Evolutionary conservation across 2,888 invertebrate genomes (phyloP), one percentile per base, ranked within the genome.

Genomic region (Drosophila koepferae): DNA sequence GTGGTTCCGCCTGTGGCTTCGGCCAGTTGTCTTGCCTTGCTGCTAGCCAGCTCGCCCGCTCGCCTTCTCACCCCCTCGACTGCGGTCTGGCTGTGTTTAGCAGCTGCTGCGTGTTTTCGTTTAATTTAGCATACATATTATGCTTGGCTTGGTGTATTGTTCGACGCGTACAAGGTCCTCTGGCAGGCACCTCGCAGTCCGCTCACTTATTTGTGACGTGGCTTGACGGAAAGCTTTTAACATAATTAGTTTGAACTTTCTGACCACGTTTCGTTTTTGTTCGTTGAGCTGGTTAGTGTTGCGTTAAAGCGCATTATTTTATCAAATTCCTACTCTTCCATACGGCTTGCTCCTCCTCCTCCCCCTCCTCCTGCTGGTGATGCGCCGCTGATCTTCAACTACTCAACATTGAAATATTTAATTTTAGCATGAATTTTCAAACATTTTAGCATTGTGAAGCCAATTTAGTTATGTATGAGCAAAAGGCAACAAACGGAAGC

Each of bases 171-270:
- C 67, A 66, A 58, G 40, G 46, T 54, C 68, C 70, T 65, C 53
- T 49, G 18, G 44, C 34, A 23, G 41, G 20, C 38, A 73, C 34
- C 54, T 53, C 63, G 55, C 68, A 73, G 62, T 59, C 70, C 72
- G 38, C 38, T 38, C 43, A 79, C 76, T 82, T 79, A 81, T 85
- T 82, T 85, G 81, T 73, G 76, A 65, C 75, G 77, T 73, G 64
- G 72, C 75, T 65, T 72, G 74, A 66, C 73, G 74, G 82, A 86
- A 92, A 90, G 92, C 92, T 92, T 92, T 92, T 92, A 92, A 89
- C 91, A 77, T 92, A 92, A 92, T 92, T 92, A 92, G 92, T 91
- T 92, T 90, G 82, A 92, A 90, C 92, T 92, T 92, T 88, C 92
- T 85, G 90, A 91, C 90, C 91, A 91, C 91, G 92, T 91, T 91